phyloP scores from a whole-genome alignment of 2,113 vertebrate genomes.

The Barnardius zonarius region DNA sequence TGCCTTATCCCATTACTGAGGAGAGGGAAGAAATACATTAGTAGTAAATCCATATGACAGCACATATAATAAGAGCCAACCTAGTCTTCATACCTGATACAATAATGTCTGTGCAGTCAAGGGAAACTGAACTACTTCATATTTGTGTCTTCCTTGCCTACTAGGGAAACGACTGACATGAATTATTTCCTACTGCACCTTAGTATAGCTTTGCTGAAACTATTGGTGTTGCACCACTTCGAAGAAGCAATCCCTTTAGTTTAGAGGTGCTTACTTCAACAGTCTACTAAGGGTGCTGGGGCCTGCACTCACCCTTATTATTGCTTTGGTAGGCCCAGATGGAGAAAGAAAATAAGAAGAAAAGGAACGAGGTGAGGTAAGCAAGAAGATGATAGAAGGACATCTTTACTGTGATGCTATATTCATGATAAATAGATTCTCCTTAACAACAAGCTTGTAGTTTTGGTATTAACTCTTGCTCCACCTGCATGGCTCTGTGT shows the following conservation, averaged over 20 bases:
- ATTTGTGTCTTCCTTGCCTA: neutral
- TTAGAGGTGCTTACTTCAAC: neutral
- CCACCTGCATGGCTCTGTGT: neutral
- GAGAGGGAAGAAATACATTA: neutral
- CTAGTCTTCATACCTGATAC: neutral
- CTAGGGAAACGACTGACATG: neutral
- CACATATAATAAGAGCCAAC: neutral
- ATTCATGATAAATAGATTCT: neutral
- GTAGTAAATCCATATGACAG: neutral
- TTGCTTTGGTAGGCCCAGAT: neutral
- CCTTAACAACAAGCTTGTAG: neutral
- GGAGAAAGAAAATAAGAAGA: neutral
- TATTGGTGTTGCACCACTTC: neutral
- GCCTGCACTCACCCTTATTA: neutral
- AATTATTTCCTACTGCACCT: neutral
- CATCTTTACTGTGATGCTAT: neutral
- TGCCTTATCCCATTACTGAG: neutral
- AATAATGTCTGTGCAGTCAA: neutral
- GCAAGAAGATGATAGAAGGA: neutral
- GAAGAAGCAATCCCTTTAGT: neutral
- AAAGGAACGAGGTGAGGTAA: neutral
- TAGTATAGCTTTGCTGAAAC: neutral
- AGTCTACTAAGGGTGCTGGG: neutral
- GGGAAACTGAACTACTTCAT: neutral
- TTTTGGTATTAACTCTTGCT: neutral